A percentile compares a stretch with the other conserved stretches of the same genome.
Evolutionary conservation across 2,888 invertebrate species (phyloP).

Genomic region (Tipula vernalis): DNA sequence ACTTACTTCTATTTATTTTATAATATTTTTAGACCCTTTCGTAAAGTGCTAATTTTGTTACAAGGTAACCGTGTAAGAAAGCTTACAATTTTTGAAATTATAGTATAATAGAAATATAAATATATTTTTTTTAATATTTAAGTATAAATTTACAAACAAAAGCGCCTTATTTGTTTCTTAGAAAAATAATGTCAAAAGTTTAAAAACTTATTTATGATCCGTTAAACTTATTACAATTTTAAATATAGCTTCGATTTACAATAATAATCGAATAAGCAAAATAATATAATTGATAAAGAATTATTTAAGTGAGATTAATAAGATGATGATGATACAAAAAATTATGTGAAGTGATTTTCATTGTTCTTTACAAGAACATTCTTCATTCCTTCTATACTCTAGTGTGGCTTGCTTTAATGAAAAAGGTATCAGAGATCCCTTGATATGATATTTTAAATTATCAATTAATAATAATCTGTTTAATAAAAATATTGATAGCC

Average conservation of each 20-base stretch:
- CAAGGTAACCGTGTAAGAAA: neutral
- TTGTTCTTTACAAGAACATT: neutral
- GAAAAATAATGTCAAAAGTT: neutral
- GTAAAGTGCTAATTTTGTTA: neutral
- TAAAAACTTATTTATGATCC: neutral
- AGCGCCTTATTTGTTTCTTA: neutral
- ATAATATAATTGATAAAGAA: neutral
- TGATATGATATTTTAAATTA: neutral
- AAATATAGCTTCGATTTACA: neutral
- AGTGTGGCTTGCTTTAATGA: neutral
- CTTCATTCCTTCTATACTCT: neutral
- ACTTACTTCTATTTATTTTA: neutral
- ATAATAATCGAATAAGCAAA: neutral
- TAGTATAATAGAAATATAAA: neutral
- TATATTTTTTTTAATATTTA: neutral
- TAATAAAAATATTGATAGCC: neutral
- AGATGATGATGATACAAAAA: neutral
- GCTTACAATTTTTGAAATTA: neutral
- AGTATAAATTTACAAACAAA: neutral
- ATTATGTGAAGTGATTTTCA: neutral
- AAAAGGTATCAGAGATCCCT: neutral
- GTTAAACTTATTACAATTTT: neutral
- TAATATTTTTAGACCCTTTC: neutral
- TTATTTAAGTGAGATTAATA: neutral
- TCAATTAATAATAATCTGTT: neutral